Conservation (phyloP, 64 coral and sea anemone genomes). For the Dendronephthya gigantea region DNA sequence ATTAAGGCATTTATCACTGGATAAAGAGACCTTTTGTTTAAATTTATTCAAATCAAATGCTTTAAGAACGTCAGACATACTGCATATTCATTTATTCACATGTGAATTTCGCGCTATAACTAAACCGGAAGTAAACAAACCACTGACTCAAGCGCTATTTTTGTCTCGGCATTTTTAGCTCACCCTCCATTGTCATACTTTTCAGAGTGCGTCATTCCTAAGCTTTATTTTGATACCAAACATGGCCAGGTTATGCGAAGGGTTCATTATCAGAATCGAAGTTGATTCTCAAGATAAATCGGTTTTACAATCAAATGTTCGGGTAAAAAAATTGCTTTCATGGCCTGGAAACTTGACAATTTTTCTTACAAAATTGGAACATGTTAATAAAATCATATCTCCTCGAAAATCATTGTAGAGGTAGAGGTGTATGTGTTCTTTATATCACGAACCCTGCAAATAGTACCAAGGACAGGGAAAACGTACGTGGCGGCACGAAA, state of each 20-base stretch:
- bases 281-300: background rate
- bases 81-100: background rate
- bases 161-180: background rate
- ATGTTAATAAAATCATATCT: background rate
- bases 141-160: background rate
- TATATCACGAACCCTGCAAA: background rate
- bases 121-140: background rate
- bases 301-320: background rate
- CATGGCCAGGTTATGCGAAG: background rate
- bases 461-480: background rate
- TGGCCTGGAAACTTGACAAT: background rate
- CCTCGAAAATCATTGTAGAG: background rate
- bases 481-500: background rate
- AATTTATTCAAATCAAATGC: background rate
- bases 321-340: background rate
- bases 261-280: background rate
- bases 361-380: background rate
- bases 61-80: background rate
- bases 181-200: background rate
- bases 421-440: background rate
- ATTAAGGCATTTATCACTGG: background rate
- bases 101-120: background rate
- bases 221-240: conserved; percentile 19
- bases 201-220: background rate
- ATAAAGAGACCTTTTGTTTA: background rate